phyloP scores from a whole-genome alignment of 2,888 invertebrate species.

The Galeopsomyia nigrocyanea region DNA sequence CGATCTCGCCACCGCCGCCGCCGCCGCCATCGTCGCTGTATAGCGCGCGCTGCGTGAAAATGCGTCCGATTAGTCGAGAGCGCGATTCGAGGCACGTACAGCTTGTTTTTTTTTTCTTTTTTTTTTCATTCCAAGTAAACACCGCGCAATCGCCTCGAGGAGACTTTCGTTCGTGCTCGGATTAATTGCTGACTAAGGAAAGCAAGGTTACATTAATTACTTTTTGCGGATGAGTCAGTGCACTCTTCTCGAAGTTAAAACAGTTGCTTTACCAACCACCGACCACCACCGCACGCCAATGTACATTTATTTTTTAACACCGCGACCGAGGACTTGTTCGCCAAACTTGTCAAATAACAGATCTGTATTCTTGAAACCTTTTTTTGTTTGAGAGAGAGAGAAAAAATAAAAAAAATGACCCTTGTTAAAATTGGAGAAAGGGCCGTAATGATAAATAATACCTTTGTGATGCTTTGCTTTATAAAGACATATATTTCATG shows the following conservation, averaged over 20 bases:
- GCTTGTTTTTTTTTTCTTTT: conserved; percentile 55
- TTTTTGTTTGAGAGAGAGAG: too few relatives aligned
- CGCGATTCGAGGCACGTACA: conserved; percentile 63
- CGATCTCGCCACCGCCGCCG: too few relatives aligned
- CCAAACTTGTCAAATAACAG: not conserved
- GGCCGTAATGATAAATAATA: conserved; percentile 17
- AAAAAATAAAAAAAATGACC: too few relatives aligned
- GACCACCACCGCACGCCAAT: not conserved
- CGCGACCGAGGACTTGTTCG: conserved; percentile 40
- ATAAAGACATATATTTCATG: conserved; percentile 12
- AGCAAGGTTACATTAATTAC: conserved; percentile 64
- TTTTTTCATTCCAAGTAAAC: conserved; percentile 62
- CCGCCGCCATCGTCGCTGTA: too few relatives aligned
- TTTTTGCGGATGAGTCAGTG: conserved; percentile 63
- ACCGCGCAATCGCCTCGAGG: conserved; percentile 62
- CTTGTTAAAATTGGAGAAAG: conserved; percentile 30
- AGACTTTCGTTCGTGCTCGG: conserved; percentile 62
- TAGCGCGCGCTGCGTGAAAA: conserved; percentile 39
- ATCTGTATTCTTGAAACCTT: conserved; percentile 24
- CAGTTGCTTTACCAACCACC: not conserved
- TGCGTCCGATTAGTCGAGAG: conserved; percentile 30
- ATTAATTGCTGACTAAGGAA: conserved; percentile 67
- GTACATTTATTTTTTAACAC: conserved; percentile 39
- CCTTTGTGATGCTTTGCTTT: conserved; percentile 21
- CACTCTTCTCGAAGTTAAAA: conserved; percentile 36